Evolutionary conservation across 2,888 invertebrate species (phyloP), one percentile per base, ranked within the genome.

Genomic region (Mythimna loreyi): DNA sequence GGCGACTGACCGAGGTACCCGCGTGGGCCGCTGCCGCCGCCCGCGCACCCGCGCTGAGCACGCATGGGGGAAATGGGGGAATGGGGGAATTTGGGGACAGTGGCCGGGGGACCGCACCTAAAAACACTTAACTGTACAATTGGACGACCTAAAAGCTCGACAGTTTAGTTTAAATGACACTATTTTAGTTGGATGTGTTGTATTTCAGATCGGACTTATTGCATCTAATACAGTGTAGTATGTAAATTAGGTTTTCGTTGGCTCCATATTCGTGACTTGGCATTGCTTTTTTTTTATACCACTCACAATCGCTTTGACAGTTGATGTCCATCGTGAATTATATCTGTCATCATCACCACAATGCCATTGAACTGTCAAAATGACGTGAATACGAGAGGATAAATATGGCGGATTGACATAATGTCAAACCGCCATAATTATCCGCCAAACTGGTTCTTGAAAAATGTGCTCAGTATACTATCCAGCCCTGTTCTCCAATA

Each of bases 1-100:
- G 97, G 97, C 49, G 97, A 97, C 96, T 97, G 97, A 97, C 97
- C 96, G 88, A 89, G 93, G 87, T 92, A 96, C 90, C 96, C 96
- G 96, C 94, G 96, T 91, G 94, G 93, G 93, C 94, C 92, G 70
- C 94, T 91, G 59, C 87, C 92, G 69, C 88, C 92, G 91, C 94
- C 94, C 86, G 93, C 94, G 92, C 94, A 87, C 80, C 92, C 91
- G 87, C 92, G 90, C 81, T 93, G 90, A 92, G 84, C 89, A 85
- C 86, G 80, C 78, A 75, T 73, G 74, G 56, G 72, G 68, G 78
- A 55, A 19, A 6, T 40, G 74, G 78, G 80, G 59, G 72, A 43
- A 58, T n/a, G 75, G 75, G 52, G 71, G 40, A n/a, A 65, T 62
- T 43, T 19, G 43, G 43, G 43, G 6, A 72, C 40, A 40, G 72